These are phyloP conservation scores for Rhinogobius similis DNA, from an alignment of 2,113 vertebrate species.

Conservation along the genomic window DNA sequence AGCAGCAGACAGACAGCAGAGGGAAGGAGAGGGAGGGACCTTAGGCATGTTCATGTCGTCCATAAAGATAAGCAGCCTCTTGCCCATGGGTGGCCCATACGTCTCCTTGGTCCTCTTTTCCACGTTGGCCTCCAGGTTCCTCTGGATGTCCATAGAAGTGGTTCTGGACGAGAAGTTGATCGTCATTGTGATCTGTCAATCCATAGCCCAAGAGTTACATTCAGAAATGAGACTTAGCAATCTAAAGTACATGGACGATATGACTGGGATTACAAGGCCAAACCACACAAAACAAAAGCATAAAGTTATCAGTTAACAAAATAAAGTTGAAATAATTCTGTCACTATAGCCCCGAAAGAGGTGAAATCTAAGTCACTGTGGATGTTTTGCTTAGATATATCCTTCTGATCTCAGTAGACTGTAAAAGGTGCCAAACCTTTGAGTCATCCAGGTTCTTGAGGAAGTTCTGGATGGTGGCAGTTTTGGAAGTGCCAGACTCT, in stretches of 20 bases:
- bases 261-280: no score
- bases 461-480: slow-evolving; percentile 91
- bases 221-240: neutral
- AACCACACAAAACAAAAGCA: neutral
- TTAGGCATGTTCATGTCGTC: slow-evolving; percentile 98
- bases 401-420: neutral
- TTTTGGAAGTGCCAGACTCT: slow-evolving; percentile 96
- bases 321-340: neutral
- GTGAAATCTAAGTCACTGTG: no score
- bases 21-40: slow-evolving; percentile 68
- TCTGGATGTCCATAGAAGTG: slow-evolving; percentile 93
- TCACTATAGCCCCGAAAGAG: no score
- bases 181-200: slow-evolving; percentile 81
- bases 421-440: slow-evolving; percentile 67
- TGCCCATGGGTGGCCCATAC: slow-evolving; percentile 91
- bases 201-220: neutral
- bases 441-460: slow-evolving; percentile 83
- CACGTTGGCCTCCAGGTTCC: slow-evolving; percentile 91
- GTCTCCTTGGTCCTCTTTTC: slow-evolving; percentile 92
- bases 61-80: slow-evolving; percentile 90
- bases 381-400: neutral
- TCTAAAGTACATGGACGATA: no score
- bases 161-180: slow-evolving; percentile 96
- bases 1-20: neutral
- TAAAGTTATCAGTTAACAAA: neutral